A percentile compares a stretch with the other conserved stretches of the same genome.
Conservation (phyloP, 2,797 vertebrate species). For the Halcyon chelicuti region DNA sequence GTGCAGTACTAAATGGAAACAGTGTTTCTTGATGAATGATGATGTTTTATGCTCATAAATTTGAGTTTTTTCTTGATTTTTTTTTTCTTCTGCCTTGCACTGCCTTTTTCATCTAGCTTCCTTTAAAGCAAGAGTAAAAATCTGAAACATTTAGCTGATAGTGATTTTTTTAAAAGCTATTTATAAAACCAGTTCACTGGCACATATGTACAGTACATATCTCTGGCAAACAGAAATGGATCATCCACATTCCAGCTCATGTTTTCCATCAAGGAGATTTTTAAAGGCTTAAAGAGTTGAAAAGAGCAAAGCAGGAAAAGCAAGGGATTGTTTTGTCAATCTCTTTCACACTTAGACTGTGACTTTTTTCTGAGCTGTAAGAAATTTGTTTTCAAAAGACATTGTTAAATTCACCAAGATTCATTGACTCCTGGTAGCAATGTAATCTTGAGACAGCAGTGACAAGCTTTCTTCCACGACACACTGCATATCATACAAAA, state of each 20-base stretch:
- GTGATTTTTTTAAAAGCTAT: background rate
- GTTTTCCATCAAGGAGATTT: conserved; percentile 23
- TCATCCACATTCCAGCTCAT: background rate
- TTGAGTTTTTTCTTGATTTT: fast-evolving
- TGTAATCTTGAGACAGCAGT: background rate
- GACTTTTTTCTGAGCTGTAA: conserved; percentile 16
- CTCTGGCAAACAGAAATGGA: background rate
- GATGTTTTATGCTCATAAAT: background rate
- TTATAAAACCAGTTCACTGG: background rate
- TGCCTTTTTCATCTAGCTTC: background rate
- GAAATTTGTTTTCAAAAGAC: conserved; percentile 46
- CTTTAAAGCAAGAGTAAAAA: background rate
- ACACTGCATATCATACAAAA: background rate
- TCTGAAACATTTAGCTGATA: background rate
- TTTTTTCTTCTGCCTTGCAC: background rate
- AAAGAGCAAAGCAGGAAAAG: conserved; percentile 33
- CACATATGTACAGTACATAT: background rate
- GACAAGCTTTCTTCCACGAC: conserved; percentile 27
- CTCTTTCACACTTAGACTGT: background rate
- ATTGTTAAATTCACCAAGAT: background rate
- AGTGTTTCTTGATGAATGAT: background rate
- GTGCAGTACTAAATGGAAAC: background rate
- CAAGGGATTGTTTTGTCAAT: background rate
- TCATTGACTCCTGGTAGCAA: background rate
- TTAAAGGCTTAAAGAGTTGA: background rate